Evolutionary conservation across 2,113 vertebrate genomes (phyloP).

Genomic region (Passer montanus): DNA sequence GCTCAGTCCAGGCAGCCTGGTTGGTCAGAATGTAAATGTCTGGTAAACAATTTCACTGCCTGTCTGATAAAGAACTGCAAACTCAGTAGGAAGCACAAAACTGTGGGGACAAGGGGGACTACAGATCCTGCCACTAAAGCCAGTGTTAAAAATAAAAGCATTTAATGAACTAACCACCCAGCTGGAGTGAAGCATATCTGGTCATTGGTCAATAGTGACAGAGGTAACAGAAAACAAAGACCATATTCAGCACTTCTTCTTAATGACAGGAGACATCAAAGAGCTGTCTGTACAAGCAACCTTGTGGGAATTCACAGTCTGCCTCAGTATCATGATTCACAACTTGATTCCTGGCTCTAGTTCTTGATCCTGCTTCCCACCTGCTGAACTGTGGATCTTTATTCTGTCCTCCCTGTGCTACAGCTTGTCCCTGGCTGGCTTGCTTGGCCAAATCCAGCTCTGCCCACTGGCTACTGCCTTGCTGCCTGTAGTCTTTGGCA

Average conservation of each 20-base stretch:
- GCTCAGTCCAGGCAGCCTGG: neutral
- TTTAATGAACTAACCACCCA: neutral
- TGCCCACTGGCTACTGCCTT: neutral
- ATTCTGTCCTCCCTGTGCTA: neutral
- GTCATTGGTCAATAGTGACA: neutral
- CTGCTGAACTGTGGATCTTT: neutral
- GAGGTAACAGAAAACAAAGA: neutral
- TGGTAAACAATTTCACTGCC: slow-evolving; percentile 19
- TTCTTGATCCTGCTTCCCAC: neutral
- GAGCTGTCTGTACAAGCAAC: neutral
- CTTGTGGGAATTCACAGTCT: neutral
- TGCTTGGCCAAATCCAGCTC: neutral
- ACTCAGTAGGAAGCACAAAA: neutral
- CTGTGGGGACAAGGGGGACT: neutral
- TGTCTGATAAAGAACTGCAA: neutral
- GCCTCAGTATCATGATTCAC: neutral
- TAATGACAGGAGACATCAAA: neutral
- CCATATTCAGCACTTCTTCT: neutral
- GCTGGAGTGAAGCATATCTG: neutral
- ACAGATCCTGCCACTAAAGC: neutral
- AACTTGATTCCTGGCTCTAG: neutral
- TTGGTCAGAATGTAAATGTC: slow-evolving; percentile 36
- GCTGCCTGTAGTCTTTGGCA: neutral
- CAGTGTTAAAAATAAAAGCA: neutral
- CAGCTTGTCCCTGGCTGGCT: neutral